Evolutionary conservation across 64 coral and sea anemone genomes (phyloP).

Genomic region (Astreopora myriophthalma): DNA sequence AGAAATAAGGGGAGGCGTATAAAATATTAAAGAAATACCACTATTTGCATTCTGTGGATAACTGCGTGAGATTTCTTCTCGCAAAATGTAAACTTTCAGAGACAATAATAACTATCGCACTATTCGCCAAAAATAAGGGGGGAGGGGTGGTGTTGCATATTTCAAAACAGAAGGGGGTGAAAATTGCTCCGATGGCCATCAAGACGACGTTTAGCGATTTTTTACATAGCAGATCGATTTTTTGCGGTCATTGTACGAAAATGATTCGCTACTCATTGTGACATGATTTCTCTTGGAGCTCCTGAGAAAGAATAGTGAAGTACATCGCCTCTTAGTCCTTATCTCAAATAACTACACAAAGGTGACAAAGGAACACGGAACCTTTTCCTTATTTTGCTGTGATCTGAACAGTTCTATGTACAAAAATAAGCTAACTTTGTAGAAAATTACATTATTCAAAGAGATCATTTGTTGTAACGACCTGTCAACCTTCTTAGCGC

Average conservation of each 20-base stretch:
- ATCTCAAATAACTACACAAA: conserved; percentile 1
- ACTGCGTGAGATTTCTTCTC: not conserved
- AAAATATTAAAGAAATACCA: not conserved
- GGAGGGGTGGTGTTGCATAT: not conserved
- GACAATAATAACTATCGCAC: not conserved
- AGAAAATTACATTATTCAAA: too few species aligned
- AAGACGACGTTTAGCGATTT: not conserved
- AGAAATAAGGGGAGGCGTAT: not conserved
- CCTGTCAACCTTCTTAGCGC: too few species aligned
- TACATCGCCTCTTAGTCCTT: not conserved
- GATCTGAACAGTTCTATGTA: too few species aligned
- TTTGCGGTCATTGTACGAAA: not conserved
- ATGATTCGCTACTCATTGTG: not conserved
- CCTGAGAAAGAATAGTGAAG: not conserved
- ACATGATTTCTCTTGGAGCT: not conserved
- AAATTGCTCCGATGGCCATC: not conserved
- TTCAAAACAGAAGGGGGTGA: not conserved
- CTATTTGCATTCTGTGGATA: not conserved
- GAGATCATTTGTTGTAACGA: too few species aligned
- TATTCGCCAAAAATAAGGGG: not conserved
- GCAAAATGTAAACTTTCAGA: not conserved
- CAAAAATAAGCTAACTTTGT: too few species aligned
- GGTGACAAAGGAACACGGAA: not conserved
- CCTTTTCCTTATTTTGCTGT: too few species aligned
- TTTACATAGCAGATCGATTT: not conserved